Evolutionary conservation across 2,113 vertebrate genomes (phyloP), one percentile per base, ranked within the genome.

Genomic region (Patagioenas fasciata): DNA sequence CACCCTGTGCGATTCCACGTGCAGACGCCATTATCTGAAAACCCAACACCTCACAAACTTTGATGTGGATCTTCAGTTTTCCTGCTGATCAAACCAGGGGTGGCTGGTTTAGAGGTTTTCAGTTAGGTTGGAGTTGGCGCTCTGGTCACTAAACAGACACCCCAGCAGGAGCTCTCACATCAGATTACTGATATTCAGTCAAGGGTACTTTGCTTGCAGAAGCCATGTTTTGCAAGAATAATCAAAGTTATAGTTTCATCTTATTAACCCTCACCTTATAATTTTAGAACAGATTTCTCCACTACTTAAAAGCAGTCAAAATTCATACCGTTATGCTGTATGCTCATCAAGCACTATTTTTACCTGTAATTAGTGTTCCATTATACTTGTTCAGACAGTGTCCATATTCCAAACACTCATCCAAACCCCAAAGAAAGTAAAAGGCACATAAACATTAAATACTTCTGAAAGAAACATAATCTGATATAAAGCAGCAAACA

Each of bases 391-490:
- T 96, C 96, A 95, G 83, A 89, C 91, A 97, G 95, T 34, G 83
- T 72, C 88, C 73, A 15, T 64, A 79, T 80, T 81, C 85, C 78
- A 96, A 96, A 96, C 82, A 85, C 53, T 31, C 74, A 91, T 67
- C 93, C 78, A 85, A 94, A 93, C 47, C 88, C 90, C 85, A 84
- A 95, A 96, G 81, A 85, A 97, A 97, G 93, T 77, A n/a, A 88
- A 98, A 98, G 98, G 98, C 97, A 98, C 97, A 95, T 96, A 95
- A 95, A 97, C 90, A 93, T 97, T 97, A 98, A 97, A 97, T 95
- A 97, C 71, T 81, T 89, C 90, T 89, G 94, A 73, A 87, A 91
- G 92, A 92, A 95, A 97, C 85, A 94, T 75, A 92, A 85, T 56
- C 70, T 36, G 65, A 65, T 87, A 96, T 73, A 94, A 94, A 91